Evolutionary conservation across 2,113 vertebrate genomes (phyloP).

Genomic region (Thymallus thymallus): DNA sequence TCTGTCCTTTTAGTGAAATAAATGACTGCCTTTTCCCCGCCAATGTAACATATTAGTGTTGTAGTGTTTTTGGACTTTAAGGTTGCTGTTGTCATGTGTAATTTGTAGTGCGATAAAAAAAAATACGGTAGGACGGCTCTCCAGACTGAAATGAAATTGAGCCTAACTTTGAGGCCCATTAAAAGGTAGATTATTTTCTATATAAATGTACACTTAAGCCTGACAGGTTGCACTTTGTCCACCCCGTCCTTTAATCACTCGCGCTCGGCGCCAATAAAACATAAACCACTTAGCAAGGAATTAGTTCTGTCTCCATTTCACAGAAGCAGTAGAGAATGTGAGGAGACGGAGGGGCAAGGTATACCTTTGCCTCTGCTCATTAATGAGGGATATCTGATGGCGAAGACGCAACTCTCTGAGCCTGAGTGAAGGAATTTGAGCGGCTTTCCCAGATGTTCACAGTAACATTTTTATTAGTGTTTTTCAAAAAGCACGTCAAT

Average conservation of each 20-base stretch:
- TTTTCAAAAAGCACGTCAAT: slow-evolving; percentile 3
- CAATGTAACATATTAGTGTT: slow-evolving; percentile 37
- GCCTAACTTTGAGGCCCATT: slow-evolving; percentile 50
- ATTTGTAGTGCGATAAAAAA: slow-evolving; percentile 53
- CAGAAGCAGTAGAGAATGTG: slow-evolving; percentile 49
- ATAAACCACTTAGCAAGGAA: slow-evolving; percentile 69
- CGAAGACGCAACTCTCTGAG: slow-evolving; percentile 47
- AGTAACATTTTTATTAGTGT: slow-evolving; percentile 61
- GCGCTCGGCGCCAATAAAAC: slow-evolving; percentile 67
- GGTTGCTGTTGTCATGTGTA: slow-evolving; percentile 44
- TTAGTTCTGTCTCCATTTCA: slow-evolving; percentile 65
- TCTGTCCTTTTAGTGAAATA: slow-evolving; percentile 45
- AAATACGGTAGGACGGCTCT: slow-evolving; percentile 2
- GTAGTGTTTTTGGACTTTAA: slow-evolving; percentile 30
- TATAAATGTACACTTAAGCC: slow-evolving; percentile 54
- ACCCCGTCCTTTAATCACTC: slow-evolving; percentile 64
- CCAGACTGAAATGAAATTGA: slow-evolving; percentile 39
- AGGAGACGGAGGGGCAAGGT: slow-evolving; percentile 48
- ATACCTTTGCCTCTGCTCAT: slow-evolving; percentile 56
- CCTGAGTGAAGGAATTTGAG: slow-evolving; percentile 60
- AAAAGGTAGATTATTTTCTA: slow-evolving; percentile 56
- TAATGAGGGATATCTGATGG: slow-evolving; percentile 64
- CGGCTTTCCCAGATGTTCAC: slow-evolving; percentile 66
- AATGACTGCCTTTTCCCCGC: slow-evolving; percentile 33
- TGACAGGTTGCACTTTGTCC: slow-evolving; percentile 63